Evolutionary conservation across 2,797 vertebrate species (phyloP).

Genomic region (Acipenser oxyrinchus): DNA sequence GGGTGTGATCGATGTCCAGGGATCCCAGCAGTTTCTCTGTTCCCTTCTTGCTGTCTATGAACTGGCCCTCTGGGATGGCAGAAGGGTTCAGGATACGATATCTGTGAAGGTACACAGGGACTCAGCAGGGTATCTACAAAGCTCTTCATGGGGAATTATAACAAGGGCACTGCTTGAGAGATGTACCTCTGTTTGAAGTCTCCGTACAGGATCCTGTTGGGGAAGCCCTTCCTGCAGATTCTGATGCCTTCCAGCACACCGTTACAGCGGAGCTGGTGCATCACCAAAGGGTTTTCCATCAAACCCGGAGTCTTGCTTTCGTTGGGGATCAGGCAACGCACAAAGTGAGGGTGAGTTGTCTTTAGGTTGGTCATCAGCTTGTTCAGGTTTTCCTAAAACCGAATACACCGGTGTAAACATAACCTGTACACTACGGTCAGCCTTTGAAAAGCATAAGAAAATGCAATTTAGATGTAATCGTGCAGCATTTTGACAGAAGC

Average conservation of each 20-base stretch:
- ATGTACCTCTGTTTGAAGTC: conserved; percentile 76
- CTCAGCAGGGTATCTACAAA: neutral
- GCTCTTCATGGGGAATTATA: neutral
- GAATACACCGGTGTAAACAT: too few species aligned
- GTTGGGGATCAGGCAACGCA: conserved; percentile 80
- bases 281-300: conserved; percentile 80
- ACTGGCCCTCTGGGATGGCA: conserved; percentile 61
- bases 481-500: too few species aligned
- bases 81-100: conserved; percentile 59
- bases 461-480: neutral
- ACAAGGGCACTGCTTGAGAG: neutral
- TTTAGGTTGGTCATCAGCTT: conserved; percentile 83
- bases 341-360: conserved; percentile 80
- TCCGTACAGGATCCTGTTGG: conserved; percentile 78
- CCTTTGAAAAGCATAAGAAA: conserved; percentile 6
- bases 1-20: conserved; percentile 57
- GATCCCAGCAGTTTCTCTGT: conserved; percentile 57
- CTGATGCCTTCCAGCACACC: conserved; percentile 81
- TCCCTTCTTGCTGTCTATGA: conserved; percentile 58
- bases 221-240: conserved; percentile 83
- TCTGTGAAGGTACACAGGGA: conserved; percentile 25
- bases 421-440: too few species aligned
- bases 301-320: conserved; percentile 74
- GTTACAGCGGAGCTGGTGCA: conserved; percentile 86
- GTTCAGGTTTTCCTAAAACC: conserved; percentile 74